Evolutionary conservation across 2,113 vertebrate genomes (phyloP), one percentile per base, ranked within the genome.

Genomic region (Rostratula benghalensis): DNA sequence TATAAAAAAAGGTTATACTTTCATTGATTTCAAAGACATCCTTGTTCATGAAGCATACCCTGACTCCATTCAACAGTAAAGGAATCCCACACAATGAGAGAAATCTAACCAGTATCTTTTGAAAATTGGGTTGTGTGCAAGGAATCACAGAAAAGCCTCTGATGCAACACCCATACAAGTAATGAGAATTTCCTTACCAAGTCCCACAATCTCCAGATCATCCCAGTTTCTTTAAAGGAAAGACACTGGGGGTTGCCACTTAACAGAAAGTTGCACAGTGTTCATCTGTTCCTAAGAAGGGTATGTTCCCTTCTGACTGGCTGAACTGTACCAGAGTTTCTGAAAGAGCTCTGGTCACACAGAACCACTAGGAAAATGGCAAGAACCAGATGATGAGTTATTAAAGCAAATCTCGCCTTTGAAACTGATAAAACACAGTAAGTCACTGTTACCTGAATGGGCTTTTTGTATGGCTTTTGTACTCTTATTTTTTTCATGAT

Each of bases 251-350:
- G 20, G 5, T 28, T 74, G 59, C 30, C 51, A 24, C 23, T 48
- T n/a, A 7, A 24, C 33, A 64, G 30, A 18, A 45, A 75, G 48
- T 48, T 46, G 39, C 43, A 10, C 4, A 46, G 16, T 0, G 0
- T 17, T 75, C 48, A 17, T 12, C 48, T 35, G 8, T 22, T 53
- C 31, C n/a, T 63, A 8, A 61, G n/a, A 10, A 41, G 43, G 12
- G 10, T 23, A 15, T 1, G 0, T 27, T 37, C 37, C 39, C 31
- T n/a, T n/a, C 10, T 0, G 1, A 2, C 51, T 3, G 4, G 12
- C 68, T 83, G 48, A 56, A n/a, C 39, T 28, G 9, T 5, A 43
- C 46, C 59, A 6, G 33, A n/a, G 61, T 28, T 69, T n/a, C 63
- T 43, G 9, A 13, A 24, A 45, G 23, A 41, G 24, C 13, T 8